These are phyloP conservation scores for Steinernema scapterisci DNA, from an alignment of 2,888 invertebrate genomes.

Conservation along the genomic window DNA sequence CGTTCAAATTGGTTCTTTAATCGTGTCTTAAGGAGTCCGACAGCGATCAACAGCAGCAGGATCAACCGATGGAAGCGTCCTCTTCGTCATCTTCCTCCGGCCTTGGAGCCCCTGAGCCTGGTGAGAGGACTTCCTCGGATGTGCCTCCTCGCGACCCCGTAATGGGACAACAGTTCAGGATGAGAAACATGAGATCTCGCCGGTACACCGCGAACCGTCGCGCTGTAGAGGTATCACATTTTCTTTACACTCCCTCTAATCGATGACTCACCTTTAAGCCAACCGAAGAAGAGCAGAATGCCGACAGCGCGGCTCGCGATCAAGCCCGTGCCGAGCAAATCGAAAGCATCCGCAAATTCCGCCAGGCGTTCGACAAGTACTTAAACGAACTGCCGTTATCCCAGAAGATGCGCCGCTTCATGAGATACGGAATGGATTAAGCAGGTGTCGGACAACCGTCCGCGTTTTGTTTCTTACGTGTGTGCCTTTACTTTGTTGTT, in stretches of 20 bases:
- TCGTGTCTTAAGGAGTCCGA: too few species aligned
- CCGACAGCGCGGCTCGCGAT: background rate
- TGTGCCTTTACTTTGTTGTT: background rate
- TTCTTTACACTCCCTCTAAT: background rate
- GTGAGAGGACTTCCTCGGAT: background rate
- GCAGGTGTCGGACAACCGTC: background rate
- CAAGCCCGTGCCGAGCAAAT: background rate
- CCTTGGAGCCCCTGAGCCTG: background rate
- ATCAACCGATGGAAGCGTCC: background rate
- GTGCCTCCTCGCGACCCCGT: background rate
- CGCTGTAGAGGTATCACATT: background rate
- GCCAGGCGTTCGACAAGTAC: conserved; percentile 4
- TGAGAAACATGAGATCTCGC: background rate
- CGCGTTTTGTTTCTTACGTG: background rate
- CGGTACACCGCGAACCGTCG: conserved; percentile 5
- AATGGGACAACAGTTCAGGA: background rate
- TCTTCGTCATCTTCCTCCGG: background rate
- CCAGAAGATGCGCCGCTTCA: conserved; percentile 11
- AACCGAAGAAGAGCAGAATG: background rate
- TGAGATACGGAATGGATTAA: conserved; percentile 10
- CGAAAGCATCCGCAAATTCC: background rate
- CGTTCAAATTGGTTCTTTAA: background rate
- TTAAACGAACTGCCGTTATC: background rate
- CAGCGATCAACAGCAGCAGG: background rate
- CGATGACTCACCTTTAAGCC: too few species aligned